phyloP scores from a whole-genome alignment of 2,113 vertebrate genomes.

The Myrmophylax atrothorax region DNA sequence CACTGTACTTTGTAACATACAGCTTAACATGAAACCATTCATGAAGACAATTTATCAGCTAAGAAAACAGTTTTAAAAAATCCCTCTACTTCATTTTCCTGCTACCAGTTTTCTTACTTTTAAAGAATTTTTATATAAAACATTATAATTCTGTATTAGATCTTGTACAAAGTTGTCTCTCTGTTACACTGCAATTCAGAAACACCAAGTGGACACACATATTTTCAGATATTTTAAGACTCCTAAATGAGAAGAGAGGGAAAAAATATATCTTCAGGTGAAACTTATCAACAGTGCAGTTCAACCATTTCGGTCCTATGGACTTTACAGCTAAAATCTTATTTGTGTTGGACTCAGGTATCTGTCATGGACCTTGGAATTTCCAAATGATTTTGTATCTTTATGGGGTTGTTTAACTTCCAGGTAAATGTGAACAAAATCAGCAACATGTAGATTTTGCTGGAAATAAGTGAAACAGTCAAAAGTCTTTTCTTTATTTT shows the following conservation, averaged over 20 bases:
- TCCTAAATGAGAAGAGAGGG: neutral
- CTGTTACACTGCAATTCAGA: neutral
- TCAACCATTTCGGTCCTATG: neutral
- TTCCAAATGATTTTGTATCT: neutral
- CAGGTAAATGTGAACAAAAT: neutral
- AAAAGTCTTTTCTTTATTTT: neutral
- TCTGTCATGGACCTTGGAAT: neutral
- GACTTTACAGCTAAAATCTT: neutral
- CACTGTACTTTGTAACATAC: neutral
- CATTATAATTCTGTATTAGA: neutral
- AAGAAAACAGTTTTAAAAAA: neutral
- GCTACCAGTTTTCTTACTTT: neutral
- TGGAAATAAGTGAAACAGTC: neutral
- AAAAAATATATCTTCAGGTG: neutral
- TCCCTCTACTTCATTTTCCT: neutral
- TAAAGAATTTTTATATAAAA: neutral
- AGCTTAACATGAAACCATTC: neutral
- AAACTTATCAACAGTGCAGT: neutral
- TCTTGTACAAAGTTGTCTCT: neutral
- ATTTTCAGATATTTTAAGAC: neutral
- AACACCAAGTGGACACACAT: neutral
- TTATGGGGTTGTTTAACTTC: neutral
- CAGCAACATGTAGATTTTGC: neutral
- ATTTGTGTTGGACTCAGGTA: neutral
- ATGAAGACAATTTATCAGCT: neutral